Evolutionary conservation across 2,888 invertebrate genomes (phyloP), one percentile per base, ranked within the genome.

Genomic region (Baccha elongata): DNA sequence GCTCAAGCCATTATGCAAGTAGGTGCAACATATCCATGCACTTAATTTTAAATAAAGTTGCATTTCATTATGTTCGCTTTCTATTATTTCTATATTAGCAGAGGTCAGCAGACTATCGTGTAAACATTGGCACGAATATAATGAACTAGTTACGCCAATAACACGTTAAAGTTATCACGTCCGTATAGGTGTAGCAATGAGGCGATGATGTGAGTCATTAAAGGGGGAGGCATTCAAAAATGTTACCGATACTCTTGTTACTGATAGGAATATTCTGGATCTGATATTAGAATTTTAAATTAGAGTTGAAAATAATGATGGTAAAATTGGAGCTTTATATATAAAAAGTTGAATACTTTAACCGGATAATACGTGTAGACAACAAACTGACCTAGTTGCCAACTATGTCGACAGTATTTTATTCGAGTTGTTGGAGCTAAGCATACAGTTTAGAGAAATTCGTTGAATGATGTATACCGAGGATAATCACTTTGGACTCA

Each of bases 81-180:
- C 15, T 32, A 42, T 23, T 10, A 1, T 17, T 50, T 29, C 21
- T 60, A n/a, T 5, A 15, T 55, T 7, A 13, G 3, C 62, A 55
- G 64, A 72, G 72, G 78, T 72, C 73, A 79, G 68, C 73, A 50
- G 46, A 42, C 74, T 60, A 48, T 50, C 32, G 42, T 15, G 48
- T 58, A 48, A 79, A 80, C 55, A 62, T 74, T 73, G 68, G 62
- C 73, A 55, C 53, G 42, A 73, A 68, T 62, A 40, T 68, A 74
- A 69, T 55, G 68, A 68, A 50, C 68, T 80, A 68, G 74, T 64
- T 69, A 74, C 68, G 48, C 13, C 44, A 68, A 44, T 68, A 55
- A 62, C 64, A 42, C 55, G 21, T 42, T 37, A 37, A 21, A 52
- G 37, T 62, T 35, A 32, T 53, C 35, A 19, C 53, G 8, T 32